A percentile compares a stretch with the other conserved stretches of the same genome.
phyloP scores from a whole-genome alignment of 2,888 invertebrate species.

The Drosophila melanosoma region DNA sequence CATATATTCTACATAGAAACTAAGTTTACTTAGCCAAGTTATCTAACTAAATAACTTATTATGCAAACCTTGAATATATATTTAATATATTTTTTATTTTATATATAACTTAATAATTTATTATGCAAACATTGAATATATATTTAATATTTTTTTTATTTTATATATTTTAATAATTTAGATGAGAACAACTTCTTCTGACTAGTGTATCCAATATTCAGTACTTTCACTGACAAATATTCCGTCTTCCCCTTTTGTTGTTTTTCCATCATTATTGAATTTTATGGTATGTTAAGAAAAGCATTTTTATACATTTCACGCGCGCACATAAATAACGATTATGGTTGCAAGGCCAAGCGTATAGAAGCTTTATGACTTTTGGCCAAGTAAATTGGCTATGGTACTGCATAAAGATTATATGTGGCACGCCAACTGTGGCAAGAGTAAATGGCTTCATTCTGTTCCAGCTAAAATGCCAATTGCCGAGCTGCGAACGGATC shows the following conservation, averaged over 20 bases:
- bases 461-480: slow-evolving; percentile 59
- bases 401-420: slow-evolving; percentile 50
- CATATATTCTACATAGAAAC: background rate
- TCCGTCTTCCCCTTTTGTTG: background rate
- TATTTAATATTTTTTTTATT: background rate
- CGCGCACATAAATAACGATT: slow-evolving; percentile 78
- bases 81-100: background rate
- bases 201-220: background rate
- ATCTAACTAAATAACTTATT: background rate
- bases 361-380: slow-evolving; percentile 66
- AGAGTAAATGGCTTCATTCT: slow-evolving; percentile 73
- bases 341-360: slow-evolving; percentile 51
- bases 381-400: slow-evolving; percentile 67
- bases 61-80: background rate
- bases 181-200: background rate
- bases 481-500: slow-evolving; percentile 49
- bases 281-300: slow-evolving; percentile 70
- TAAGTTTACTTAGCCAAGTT: background rate
- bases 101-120: background rate
- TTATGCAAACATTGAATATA: background rate
- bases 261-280: slow-evolving; percentile 13
- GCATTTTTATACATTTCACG: slow-evolving; percentile 78
- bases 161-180: background rate
- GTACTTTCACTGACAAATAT: background rate
- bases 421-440: slow-evolving; percentile 32